Percentiles rank a stretch among this genome's conserved stretches.
Conservation (phyloP, 2,113 vertebrate species). For the Colius striatus region DNA sequence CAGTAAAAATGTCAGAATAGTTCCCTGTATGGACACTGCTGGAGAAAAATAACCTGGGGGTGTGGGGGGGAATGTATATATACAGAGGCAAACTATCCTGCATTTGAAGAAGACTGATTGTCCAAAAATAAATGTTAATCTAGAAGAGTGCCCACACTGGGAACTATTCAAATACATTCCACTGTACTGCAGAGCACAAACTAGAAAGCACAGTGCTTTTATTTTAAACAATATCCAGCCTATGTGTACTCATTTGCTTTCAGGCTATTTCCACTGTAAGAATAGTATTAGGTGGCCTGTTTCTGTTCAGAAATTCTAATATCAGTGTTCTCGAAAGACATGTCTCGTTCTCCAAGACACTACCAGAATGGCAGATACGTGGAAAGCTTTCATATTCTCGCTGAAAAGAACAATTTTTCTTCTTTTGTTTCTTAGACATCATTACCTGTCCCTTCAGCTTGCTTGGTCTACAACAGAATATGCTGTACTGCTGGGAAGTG, state of each 20-base stretch:
- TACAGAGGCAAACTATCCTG: not conserved
- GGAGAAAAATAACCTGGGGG: not conserved
- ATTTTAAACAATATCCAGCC: not conserved
- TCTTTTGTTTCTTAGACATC: not conserved
- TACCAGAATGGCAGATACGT: not conserved
- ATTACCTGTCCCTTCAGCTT: not conserved
- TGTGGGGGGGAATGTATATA: not conserved
- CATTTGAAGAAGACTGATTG: not conserved
- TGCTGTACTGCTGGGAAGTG: not conserved
- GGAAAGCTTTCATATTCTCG: not conserved
- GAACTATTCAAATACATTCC: not conserved
- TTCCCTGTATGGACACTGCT: not conserved
- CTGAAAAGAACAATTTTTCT: not conserved
- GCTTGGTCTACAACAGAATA: not conserved
- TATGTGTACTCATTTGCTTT: not conserved
- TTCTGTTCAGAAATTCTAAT: conserved; percentile 1
- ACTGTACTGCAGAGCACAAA: not conserved
- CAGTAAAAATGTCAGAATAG: not conserved
- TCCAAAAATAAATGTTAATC: not conserved
- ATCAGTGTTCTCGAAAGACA: not conserved
- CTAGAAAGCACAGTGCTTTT: not conserved
- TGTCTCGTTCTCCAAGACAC: not conserved
- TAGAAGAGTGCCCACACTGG: not conserved
- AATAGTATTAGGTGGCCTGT: not conserved
- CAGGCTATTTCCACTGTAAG: not conserved